These are phyloP conservation scores for Varanus salvator DNA, from an alignment of 2,113 vertebrate genomes.

Conservation along the genomic window DNA sequence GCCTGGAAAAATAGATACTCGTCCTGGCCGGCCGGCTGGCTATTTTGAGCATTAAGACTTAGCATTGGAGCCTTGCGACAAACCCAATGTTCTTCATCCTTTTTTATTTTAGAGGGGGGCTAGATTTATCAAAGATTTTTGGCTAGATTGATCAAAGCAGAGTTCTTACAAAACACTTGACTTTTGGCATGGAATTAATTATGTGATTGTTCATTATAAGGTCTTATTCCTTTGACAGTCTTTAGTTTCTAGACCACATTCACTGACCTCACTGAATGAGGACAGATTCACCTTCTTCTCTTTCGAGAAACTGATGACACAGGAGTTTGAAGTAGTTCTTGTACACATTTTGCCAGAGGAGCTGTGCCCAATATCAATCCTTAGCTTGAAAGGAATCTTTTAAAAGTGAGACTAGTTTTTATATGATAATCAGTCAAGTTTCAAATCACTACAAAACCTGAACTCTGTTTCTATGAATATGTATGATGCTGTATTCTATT, in stretches of 20 bases:
- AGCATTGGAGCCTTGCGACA: not conserved
- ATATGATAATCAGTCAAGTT: conserved; percentile 54
- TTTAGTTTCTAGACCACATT: conserved; percentile 36
- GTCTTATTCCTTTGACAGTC: not conserved
- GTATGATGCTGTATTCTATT: conserved; percentile 32
- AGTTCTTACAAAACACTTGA: conserved; percentile 3
- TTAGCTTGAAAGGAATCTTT: conserved; percentile 55
- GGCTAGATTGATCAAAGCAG: not conserved
- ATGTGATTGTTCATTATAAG: not conserved
- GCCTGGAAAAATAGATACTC: not conserved
- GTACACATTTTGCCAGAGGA: conserved; percentile 33
- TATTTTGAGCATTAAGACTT: not conserved
- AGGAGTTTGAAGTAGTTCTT: conserved; percentile 44
- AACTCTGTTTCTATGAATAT: conserved; percentile 56
- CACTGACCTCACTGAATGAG: conserved; percentile 38
- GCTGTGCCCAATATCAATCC: conserved; percentile 33
- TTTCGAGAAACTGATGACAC: conserved; percentile 14
- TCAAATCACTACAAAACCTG: conserved; percentile 56
- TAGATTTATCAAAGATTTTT: not conserved
- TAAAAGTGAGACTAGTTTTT: conserved; percentile 45
- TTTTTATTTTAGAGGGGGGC: not conserved
- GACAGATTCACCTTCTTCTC: conserved; percentile 42
- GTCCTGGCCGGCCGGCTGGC: not conserved
- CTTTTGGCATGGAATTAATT: not conserved
- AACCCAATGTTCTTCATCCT: not conserved